These are phyloP conservation scores for Norana najaformis DNA, from an alignment of 2,888 invertebrate genomes.

Conservation along the genomic window DNA sequence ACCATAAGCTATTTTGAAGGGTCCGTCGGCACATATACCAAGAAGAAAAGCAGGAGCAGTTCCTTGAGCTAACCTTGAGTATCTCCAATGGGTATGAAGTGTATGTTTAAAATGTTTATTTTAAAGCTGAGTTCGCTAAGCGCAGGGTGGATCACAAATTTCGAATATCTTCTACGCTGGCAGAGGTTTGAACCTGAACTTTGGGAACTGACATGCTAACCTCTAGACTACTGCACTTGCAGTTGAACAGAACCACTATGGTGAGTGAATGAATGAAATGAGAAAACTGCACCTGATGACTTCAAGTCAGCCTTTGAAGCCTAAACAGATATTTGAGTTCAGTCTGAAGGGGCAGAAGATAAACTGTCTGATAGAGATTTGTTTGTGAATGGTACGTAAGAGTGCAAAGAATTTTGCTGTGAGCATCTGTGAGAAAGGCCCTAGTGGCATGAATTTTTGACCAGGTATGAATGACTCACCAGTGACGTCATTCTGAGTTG, in stretches of 20 bases:
- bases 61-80: no score
- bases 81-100: no score
- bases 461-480: neutral
- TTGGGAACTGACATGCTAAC: no score
- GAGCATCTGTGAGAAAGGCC: neutral
- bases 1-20: no score
- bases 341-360: neutral
- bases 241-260: neutral
- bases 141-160: no score
- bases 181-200: no score
- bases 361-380: neutral
- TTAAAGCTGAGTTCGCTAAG: no score
- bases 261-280: neutral
- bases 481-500: neutral
- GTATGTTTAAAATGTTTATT: no score
- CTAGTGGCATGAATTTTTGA: neutral
- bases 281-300: neutral
- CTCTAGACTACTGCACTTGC: no score
- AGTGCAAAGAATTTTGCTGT: neutral
- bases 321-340: neutral
- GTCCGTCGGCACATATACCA: no score
- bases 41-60: no score
- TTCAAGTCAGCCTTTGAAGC: neutral
- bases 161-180: no score
- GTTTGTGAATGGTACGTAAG: conserved; percentile 13